phyloP scores from a whole-genome alignment of 2,113 vertebrate genomes.

The Cynocephalus volans region DNA sequence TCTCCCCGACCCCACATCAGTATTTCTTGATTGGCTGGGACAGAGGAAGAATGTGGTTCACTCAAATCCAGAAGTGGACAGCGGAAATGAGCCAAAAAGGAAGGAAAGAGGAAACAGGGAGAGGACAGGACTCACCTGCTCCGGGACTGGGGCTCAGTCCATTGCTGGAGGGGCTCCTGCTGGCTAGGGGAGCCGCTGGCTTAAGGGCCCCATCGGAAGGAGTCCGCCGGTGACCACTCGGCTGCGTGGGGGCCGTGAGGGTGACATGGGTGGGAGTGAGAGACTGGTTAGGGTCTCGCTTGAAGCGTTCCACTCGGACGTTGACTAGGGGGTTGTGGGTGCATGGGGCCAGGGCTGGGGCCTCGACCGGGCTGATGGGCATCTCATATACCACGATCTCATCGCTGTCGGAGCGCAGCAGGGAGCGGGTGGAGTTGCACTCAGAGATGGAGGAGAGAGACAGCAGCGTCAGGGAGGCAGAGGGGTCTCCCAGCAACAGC shows the following conservation, averaged over 20 bases:
- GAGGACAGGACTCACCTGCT: constrained; percentile 86
- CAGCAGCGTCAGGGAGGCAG: constrained; percentile 93
- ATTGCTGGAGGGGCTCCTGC: constrained; percentile 89
- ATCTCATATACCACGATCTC: constrained; percentile 94
- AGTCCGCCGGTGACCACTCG: constrained; percentile 92
- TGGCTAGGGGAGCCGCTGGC: constrained; percentile 85
- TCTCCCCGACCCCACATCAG: neutral
- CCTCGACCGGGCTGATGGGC: constrained; percentile 89
- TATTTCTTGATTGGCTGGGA: constrained; percentile 46
- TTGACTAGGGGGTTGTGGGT: constrained; percentile 96
- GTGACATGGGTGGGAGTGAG: constrained; percentile 97
- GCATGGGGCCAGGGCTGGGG: constrained; percentile 86
- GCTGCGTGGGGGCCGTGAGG: constrained; percentile 88
- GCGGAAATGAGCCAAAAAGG: neutral
- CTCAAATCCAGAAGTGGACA: neutral
- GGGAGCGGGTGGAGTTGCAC: constrained; percentile 97
- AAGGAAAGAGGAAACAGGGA: neutral
- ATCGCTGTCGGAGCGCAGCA: constrained; percentile 96
- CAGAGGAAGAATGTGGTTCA: constrained; percentile 18
- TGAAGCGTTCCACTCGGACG: constrained; percentile 96
- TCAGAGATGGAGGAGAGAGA: constrained; percentile 97
- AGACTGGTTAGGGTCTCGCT: constrained; percentile 96
- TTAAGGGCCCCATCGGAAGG: constrained; percentile 98
- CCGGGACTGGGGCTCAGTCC: constrained; percentile 88
- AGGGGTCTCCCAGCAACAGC: constrained; percentile 89